Base-by-base conservation (phyloP, 2,888 invertebrate species). In the Linnaemya tessellans region DNA sequence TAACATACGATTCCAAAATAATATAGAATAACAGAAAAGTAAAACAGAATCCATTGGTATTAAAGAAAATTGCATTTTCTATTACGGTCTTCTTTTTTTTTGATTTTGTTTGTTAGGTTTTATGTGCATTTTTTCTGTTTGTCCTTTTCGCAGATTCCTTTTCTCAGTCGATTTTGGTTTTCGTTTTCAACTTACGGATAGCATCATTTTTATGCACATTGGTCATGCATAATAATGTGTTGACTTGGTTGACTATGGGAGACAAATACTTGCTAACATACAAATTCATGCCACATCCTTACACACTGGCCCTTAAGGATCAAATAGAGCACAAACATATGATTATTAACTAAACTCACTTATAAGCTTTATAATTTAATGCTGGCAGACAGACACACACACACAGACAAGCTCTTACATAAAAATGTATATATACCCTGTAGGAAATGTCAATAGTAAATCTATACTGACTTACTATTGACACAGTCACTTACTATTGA, bases 51-150 rank as follows among this genome's bases (percentile, higher is more conserved):
- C 51, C 22, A 54, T 25, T 62, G 20, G 67, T 22, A 49, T 74
- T 80, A 68, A 25, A 41, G 80, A 87, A 84, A 84, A 81, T 84
- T 86, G 80, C 87, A 81, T 84, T 81, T 86, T 56, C 64, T 73
- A 67, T 49, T 41, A 51, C 46, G 2, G 22, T 60, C 43, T 60
- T 51, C 58, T 51, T 60, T n/a, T 3, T 18, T 20, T 49, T 13
- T 60, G 41, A 65, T 58, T 60, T 20, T 7, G 4, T 38, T 30
- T 13, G 3, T 22, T 25, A 41, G 38, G 49, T 65, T 85, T 43
- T 56, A 81, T 86, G 78, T 81, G 71, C 86, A 89, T 88, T 89
- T 89, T 89, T 88, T 89, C 87, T 87, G 82, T 87, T 80, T 88
- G 79, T 89, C 87, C 87, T 86, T 90, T 89, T 84, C 87, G 87